These are phyloP conservation scores for Suillia variegata DNA, from an alignment of 2,888 invertebrate species.

Conservation along the genomic window DNA sequence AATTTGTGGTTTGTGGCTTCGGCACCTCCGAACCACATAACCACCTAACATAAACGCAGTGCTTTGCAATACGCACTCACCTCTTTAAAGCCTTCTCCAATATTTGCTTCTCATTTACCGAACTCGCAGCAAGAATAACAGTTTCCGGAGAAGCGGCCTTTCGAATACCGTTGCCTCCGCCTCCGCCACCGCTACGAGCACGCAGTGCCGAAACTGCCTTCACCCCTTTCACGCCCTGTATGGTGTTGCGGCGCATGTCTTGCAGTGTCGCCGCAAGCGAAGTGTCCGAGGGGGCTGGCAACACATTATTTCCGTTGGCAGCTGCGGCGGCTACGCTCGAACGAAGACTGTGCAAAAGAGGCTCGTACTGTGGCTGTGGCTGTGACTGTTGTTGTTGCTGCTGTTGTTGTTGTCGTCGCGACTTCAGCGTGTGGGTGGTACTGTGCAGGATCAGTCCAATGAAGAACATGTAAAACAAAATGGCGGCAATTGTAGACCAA, in stretches of 20 bases:
- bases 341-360: neutral
- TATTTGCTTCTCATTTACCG: conserved; percentile 60
- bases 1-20: too few relatives aligned
- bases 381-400: conserved; percentile 26
- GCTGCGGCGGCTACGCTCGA: conserved; percentile 21
- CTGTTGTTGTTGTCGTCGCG: conserved; percentile 24
- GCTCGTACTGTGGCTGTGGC: conserved; percentile 20
- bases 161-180: conserved; percentile 30
- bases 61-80: conserved; percentile 48
- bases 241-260: conserved; percentile 8
- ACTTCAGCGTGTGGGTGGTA: conserved; percentile 49
- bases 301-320: conserved; percentile 34
- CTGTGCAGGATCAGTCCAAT: conserved; percentile 64
- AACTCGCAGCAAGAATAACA: conserved; percentile 63
- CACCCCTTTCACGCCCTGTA: conserved; percentile 15
- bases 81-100: conserved; percentile 63
- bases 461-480: conserved; percentile 65
- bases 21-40: too few relatives aligned
- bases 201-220: conserved; percentile 8
- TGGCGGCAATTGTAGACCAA: conserved; percentile 65
- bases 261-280: conserved; percentile 16
- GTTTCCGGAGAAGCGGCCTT: conserved; percentile 62
- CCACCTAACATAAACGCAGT: too few relatives aligned
- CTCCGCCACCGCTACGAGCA: neutral
- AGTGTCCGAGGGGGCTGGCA: conserved; percentile 33